A percentile compares a stretch with the other conserved stretches of the same genome.
phyloP scores from a whole-genome alignment of 1,140 invertebrate genomes.

The Apis dorsata region DNA sequence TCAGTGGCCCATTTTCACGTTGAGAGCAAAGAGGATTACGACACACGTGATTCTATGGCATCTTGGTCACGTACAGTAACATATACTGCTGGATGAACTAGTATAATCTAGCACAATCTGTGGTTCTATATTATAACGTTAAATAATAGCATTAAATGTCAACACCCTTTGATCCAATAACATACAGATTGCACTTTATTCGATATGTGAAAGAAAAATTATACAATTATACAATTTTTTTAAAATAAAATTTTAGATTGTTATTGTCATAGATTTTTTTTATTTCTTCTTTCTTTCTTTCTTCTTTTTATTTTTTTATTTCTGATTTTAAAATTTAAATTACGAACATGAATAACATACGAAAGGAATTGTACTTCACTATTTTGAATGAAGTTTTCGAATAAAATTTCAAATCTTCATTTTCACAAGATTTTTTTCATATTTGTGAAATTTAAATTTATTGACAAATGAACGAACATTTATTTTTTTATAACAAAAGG shows the following conservation, averaged over 20 bases:
- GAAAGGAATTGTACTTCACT: too few relatives aligned
- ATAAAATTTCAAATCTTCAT: too few relatives aligned
- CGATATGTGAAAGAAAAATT: background rate
- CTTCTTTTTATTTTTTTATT: too few relatives aligned
- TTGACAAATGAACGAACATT: too few relatives aligned
- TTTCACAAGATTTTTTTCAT: too few relatives aligned
- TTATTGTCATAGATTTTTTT: too few relatives aligned
- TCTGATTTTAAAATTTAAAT: too few relatives aligned
- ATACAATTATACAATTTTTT: background rate
- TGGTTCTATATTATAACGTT: background rate
- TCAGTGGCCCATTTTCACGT: background rate
- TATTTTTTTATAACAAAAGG: background rate
- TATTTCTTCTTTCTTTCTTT: too few relatives aligned
- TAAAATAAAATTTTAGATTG: background rate
- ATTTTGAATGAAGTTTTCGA: too few relatives aligned
- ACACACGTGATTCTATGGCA: slow-evolving; percentile 1
- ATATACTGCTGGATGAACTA: background rate
- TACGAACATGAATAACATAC: too few relatives aligned
- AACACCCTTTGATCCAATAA: background rate
- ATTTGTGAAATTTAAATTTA: too few relatives aligned
- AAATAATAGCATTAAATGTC: background rate
- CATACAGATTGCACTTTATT: background rate
- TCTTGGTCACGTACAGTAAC: background rate
- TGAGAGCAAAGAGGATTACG: slow-evolving; percentile 8
- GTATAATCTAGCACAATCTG: background rate